Conservation (phyloP, 2,888 invertebrate genomes). For the Atethmia centrago region DNA sequence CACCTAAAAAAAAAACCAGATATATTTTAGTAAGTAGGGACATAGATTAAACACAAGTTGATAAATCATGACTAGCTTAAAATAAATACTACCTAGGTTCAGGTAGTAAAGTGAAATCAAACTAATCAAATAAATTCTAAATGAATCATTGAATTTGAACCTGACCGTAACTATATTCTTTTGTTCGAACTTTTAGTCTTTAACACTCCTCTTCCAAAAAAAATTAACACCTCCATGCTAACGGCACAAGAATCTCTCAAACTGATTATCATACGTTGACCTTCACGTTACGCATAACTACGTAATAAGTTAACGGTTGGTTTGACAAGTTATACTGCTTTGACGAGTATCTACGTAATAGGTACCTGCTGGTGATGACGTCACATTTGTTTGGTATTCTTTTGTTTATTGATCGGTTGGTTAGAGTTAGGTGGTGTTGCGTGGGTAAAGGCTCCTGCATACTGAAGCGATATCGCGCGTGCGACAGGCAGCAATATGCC, state of each 20-base stretch:
- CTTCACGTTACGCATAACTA: slow-evolving; percentile 31
- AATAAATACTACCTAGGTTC: no score
- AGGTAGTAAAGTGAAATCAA: no score
- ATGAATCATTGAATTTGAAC: background rate
- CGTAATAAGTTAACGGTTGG: slow-evolving; percentile 41
- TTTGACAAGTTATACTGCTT: slow-evolving; percentile 33
- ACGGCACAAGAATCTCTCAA: background rate
- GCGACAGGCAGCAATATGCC: no score
- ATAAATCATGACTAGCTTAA: no score
- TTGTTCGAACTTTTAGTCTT: background rate
- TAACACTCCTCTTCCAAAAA: background rate
- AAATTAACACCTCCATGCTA: slow-evolving; percentile 21
- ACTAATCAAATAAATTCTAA: no score
- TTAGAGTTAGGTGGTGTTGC: background rate
- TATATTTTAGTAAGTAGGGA: no score
- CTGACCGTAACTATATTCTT: no score
- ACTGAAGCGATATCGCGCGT: no score
- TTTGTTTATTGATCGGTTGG: background rate
- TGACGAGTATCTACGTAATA: background rate
- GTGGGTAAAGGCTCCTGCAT: no score
- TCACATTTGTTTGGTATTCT: background rate
- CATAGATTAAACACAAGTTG: no score
- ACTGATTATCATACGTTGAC: slow-evolving; percentile 38
- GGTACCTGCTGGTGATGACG: background rate
- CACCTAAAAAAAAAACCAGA: no score